Conservation (phyloP, 2,797 vertebrate genomes). For the Crenichthys baileyi region DNA sequence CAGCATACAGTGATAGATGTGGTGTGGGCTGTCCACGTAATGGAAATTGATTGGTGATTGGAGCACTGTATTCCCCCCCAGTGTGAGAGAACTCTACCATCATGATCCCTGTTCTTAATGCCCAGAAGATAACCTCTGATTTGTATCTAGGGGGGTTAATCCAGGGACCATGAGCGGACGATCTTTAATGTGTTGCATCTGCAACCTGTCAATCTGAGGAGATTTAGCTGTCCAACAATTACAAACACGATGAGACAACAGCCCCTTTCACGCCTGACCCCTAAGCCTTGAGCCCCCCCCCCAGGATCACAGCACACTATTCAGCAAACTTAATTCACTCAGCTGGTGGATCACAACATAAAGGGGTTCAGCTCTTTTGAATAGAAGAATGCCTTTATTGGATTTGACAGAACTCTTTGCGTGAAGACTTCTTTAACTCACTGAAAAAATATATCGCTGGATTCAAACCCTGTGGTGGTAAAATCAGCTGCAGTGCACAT, state of each 20-base stretch:
- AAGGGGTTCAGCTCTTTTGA: conserved; percentile 59
- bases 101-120: conserved; percentile 42
- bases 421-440: background rate
- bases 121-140: conserved; percentile 55
- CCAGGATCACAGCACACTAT: conserved; percentile 52
- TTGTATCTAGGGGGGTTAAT: conserved; percentile 53
- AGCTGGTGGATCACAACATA: conserved; percentile 51
- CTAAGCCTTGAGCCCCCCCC: background rate
- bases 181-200: conserved; percentile 52
- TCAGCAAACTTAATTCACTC: conserved; percentile 51
- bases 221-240: conserved; percentile 43
- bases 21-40: conserved; percentile 15
- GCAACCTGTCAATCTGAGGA: conserved; percentile 40
- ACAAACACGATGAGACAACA: conserved; percentile 69
- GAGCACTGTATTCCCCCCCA: background rate
- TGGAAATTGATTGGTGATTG: conserved; percentile 2
- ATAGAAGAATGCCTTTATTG: conserved; percentile 24
- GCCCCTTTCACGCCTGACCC: conserved; percentile 52
- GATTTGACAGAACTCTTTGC: conserved; percentile 31
- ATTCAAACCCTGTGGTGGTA: background rate
- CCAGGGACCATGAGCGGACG: conserved; percentile 35
- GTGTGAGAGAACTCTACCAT: conserved; percentile 25
- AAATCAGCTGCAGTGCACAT: background rate
- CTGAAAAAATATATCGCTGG: background rate
- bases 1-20: conserved; percentile 40